Evolutionary conservation across 2,797 vertebrate genomes (phyloP).

Genomic region (Crax fasciolata): DNA sequence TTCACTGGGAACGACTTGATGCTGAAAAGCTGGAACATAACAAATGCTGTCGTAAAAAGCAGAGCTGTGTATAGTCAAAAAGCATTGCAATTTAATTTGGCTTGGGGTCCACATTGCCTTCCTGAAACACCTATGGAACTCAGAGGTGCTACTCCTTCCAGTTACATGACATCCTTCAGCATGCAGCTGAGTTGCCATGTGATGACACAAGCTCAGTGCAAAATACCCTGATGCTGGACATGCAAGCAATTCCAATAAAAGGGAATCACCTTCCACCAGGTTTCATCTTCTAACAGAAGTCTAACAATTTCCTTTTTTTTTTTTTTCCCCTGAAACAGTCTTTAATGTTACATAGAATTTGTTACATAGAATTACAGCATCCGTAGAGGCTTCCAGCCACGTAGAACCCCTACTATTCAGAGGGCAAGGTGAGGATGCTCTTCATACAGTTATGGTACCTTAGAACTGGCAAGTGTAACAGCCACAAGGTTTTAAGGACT

Average conservation of each 20-base stretch:
- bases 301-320: not conserved
- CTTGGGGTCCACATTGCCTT: not conserved
- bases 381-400: not conserved
- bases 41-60: not conserved
- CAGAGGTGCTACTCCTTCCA: not conserved
- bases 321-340: not conserved
- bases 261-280: not conserved
- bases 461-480: not conserved
- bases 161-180: not conserved
- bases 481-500: not conserved
- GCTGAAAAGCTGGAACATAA: not conserved
- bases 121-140: not conserved
- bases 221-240: not conserved
- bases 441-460: not conserved
- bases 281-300: not conserved
- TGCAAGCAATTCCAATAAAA: not conserved
- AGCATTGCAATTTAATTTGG: not conserved
- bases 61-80: not conserved
- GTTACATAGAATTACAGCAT: not conserved
- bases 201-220: fast-evolving
- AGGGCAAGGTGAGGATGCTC: not conserved
- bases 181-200: not conserved
- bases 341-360: not conserved
- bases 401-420: not conserved
- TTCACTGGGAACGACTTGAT: not conserved